Evolutionary conservation across 2,113 vertebrate genomes (phyloP).

Genomic region (Hylia prasina): DNA sequence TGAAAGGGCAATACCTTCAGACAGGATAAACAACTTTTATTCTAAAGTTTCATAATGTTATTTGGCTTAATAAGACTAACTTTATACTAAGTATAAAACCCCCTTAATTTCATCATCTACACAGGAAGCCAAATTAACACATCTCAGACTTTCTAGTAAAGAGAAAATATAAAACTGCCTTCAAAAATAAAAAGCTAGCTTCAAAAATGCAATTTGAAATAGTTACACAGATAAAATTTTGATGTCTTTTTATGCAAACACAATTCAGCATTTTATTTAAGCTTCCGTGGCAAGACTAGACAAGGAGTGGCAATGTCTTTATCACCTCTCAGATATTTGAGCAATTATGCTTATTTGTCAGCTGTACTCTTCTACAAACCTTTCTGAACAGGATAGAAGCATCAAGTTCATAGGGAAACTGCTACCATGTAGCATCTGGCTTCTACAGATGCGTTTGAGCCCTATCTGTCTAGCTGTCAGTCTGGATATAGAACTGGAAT

Average conservation of each 20-base stretch:
- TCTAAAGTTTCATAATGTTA: background rate
- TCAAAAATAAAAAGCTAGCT: background rate
- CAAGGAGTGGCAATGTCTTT: background rate
- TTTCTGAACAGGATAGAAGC: background rate
- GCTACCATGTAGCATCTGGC: background rate
- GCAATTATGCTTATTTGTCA: background rate
- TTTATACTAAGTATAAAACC: background rate
- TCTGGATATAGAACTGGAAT: background rate
- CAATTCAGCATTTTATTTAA: background rate
- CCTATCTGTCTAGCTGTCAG: background rate
- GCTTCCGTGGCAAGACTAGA: background rate
- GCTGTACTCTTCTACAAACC: background rate
- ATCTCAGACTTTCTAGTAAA: background rate
- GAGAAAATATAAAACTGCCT: background rate
- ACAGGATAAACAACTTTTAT: background rate
- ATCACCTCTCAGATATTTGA: background rate
- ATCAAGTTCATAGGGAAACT: background rate
- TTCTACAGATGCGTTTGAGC: background rate
- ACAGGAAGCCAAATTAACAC: background rate
- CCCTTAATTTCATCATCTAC: background rate
- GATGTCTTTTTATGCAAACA: background rate
- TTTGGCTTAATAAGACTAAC: background rate
- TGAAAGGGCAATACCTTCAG: background rate
- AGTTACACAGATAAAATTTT: background rate
- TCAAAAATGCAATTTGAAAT: background rate